phyloP scores from a whole-genome alignment of 2,888 invertebrate genomes.

The Ypsolopha scabrella region DNA sequence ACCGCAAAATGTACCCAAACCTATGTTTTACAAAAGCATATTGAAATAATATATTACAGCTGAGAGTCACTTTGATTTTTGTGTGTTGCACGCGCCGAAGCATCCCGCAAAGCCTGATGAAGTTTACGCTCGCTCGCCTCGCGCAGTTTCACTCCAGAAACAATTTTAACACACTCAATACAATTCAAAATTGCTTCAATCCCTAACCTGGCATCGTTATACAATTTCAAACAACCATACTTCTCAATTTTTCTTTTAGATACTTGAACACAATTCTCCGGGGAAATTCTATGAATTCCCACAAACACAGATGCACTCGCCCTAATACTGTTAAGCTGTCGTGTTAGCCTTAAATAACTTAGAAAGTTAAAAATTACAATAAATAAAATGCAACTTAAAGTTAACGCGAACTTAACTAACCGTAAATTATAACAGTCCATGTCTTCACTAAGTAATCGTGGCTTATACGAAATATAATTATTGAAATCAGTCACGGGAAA shows the following conservation, averaged over 20 bases:
- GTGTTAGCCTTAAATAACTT: conserved; percentile 4
- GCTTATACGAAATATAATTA: conserved; percentile 7
- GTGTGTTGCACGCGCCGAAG: too few relatives aligned
- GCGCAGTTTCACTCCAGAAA: conserved; percentile 6
- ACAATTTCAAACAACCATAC: conserved; percentile 3
- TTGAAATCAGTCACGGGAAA: conserved; percentile 12
- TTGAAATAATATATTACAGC: too few relatives aligned
- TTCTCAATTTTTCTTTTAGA: not conserved
- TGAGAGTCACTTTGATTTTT: too few relatives aligned
- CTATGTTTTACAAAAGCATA: too few relatives aligned
- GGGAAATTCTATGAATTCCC: not conserved
- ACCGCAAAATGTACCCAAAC: too few relatives aligned
- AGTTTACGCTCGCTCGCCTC: not conserved
- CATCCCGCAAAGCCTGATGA: too few relatives aligned
- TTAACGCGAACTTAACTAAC: conserved; percentile 1
- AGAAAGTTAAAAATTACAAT: conserved; percentile 10
- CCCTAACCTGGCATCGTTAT: conserved; percentile 8
- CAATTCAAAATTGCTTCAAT: not conserved
- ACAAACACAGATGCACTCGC: conserved; percentile 9
- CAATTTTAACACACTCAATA: conserved; percentile 15
- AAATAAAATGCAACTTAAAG: conserved; percentile 12
- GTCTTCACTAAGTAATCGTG: conserved; percentile 8
- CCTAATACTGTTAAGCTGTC: conserved; percentile 39
- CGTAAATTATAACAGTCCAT: conserved; percentile 5
- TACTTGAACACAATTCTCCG: conserved; percentile 5